These are phyloP conservation scores for Platycercus adscitus DNA, from an alignment of 2,113 vertebrate species.

Conservation along the genomic window DNA sequence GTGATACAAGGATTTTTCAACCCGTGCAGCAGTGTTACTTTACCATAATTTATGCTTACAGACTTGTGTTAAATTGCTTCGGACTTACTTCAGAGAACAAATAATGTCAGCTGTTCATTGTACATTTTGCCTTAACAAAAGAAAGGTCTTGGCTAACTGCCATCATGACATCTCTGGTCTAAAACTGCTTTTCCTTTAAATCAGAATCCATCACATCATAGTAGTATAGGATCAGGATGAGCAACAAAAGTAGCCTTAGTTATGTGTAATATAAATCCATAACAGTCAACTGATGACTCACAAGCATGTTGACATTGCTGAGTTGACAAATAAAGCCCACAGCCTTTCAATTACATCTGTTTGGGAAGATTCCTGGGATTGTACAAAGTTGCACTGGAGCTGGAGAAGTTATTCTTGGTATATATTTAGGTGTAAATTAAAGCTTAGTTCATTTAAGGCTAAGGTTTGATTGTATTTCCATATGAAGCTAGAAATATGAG, in stretches of 20 bases:
- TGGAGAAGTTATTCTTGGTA: background rate
- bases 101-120: background rate
- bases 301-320: background rate
- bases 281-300: background rate
- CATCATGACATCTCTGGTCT: background rate
- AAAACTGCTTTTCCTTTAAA: background rate
- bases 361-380: background rate
- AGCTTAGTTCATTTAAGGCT: background rate
- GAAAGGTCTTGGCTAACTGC: background rate
- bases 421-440: conserved; percentile 12
- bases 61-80: background rate
- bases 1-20: background rate
- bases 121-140: background rate
- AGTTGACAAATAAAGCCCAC: background rate
- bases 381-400: background rate
- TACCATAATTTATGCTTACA: background rate
- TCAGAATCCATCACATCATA: background rate
- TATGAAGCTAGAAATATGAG: background rate
- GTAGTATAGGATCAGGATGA: background rate
- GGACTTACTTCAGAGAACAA: background rate
- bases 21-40: background rate
- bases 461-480: background rate
- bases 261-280: background rate
- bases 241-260: background rate
- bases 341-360: background rate